Conservation (phyloP, 2,113 vertebrate species). For the Vulpes ferrilata region DNA sequence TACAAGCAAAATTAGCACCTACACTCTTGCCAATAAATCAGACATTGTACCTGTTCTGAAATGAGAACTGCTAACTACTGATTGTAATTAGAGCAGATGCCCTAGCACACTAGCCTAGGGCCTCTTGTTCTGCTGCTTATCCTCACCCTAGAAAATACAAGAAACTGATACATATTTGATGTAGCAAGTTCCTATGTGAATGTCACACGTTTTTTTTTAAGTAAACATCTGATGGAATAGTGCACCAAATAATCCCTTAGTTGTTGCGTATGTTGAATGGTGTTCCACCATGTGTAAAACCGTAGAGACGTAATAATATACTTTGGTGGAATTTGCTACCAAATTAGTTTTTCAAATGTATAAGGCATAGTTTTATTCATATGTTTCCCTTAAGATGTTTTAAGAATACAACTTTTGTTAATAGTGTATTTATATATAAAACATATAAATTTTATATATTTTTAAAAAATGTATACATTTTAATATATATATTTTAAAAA, state of each 20-base stretch:
- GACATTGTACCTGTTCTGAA: slow-evolving; percentile 78
- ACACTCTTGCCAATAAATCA: slow-evolving; percentile 82
- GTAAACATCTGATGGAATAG: neutral
- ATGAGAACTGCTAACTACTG: slow-evolving; percentile 69
- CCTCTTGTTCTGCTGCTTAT: neutral
- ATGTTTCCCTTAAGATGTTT: neutral
- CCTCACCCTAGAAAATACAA: neutral
- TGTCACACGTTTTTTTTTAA: neutral
- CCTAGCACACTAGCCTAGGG: slow-evolving; percentile 2
- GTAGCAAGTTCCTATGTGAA: neutral
- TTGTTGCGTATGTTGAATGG: neutral
- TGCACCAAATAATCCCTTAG: neutral
- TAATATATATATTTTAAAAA: neutral
- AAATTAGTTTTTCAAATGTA: neutral
- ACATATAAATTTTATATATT: too few relatives aligned
- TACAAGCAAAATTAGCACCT: slow-evolving; percentile 82
- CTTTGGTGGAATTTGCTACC: neutral
- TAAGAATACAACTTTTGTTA: neutral
- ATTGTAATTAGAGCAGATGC: slow-evolving; percentile 77
- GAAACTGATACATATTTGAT: neutral
- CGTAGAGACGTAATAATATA: neutral
- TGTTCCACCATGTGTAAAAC: neutral
- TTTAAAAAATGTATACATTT: too few relatives aligned
- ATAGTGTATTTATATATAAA: neutral
- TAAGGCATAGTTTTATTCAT: neutral